Conservation (phyloP, 2,797 vertebrate genomes). For the Spatula clypeata region DNA sequence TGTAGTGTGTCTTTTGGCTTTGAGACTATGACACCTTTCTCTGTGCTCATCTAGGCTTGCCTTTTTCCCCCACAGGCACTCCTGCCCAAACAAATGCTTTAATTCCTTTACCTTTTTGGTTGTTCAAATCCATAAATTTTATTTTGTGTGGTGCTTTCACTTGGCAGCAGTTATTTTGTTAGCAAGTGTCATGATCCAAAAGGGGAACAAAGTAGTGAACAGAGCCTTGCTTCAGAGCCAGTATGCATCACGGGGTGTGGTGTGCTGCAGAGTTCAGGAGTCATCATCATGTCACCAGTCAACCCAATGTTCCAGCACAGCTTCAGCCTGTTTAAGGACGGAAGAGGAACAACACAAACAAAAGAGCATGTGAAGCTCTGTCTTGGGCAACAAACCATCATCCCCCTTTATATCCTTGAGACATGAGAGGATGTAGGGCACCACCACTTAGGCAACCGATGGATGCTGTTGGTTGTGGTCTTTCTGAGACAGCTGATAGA, state of each 20-base stretch:
- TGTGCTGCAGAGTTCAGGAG: not conserved
- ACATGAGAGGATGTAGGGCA: not conserved
- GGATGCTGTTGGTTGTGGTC: not conserved
- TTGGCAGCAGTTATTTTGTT: fast-evolving
- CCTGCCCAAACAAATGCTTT: not conserved
- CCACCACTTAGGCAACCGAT: not conserved
- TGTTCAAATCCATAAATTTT: not conserved
- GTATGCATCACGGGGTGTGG: not conserved
- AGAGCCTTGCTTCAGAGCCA: not conserved
- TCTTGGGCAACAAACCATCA: not conserved
- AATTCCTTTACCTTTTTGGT: not conserved
- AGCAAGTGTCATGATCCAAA: not conserved
- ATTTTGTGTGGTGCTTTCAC: not conserved
- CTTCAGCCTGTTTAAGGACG: not conserved
- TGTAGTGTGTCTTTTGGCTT: not conserved
- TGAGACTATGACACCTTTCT: not conserved
- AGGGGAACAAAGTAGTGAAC: not conserved
- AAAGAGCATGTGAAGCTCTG: not conserved
- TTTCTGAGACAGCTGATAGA: no score
- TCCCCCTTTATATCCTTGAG: not conserved
- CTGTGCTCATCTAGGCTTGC: not conserved
- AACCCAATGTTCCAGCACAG: not conserved
- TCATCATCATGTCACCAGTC: not conserved
- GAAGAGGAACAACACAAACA: not conserved
- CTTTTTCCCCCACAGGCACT: not conserved